These are phyloP conservation scores for Aselliscus stoliczkanus DNA, from an alignment of 2,797 vertebrate genomes.

Conservation along the genomic window DNA sequence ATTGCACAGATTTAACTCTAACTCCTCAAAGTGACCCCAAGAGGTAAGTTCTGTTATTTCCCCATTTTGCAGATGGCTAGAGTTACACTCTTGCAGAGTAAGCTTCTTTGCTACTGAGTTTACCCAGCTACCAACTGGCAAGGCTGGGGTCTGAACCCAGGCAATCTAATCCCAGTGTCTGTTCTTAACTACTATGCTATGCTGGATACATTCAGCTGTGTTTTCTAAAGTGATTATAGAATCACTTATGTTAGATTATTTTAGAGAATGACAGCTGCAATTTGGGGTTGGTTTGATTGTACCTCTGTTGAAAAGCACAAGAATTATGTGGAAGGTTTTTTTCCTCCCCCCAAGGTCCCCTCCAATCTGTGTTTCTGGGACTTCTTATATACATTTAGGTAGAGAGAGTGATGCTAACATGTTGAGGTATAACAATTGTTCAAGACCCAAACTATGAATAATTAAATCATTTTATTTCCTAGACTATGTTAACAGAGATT, in stretches of 20 bases:
- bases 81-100: background rate
- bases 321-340: background rate
- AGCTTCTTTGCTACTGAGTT: background rate
- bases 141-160: background rate
- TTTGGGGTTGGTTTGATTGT: background rate
- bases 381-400: background rate
- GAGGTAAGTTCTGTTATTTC: background rate
- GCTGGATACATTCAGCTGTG: background rate
- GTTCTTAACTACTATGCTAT: background rate
- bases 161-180: background rate
- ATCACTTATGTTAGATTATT: background rate
- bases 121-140: no score
- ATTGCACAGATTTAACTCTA: background rate
- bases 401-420: background rate
- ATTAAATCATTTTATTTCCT: conserved; percentile 65
- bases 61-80: background rate
- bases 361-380: background rate
- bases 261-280: background rate
- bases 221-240: background rate
- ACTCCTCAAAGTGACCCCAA: background rate
- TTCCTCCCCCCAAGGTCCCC: background rate
- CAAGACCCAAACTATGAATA: background rate
- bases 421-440: background rate
- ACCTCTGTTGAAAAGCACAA: background rate
- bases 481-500: conserved; percentile 91